Percentiles rank a stretch among this genome's conserved stretches.
phyloP scores from a whole-genome alignment of 2,888 invertebrate genomes.

The Eudasyphora cyanicolor region DNA sequence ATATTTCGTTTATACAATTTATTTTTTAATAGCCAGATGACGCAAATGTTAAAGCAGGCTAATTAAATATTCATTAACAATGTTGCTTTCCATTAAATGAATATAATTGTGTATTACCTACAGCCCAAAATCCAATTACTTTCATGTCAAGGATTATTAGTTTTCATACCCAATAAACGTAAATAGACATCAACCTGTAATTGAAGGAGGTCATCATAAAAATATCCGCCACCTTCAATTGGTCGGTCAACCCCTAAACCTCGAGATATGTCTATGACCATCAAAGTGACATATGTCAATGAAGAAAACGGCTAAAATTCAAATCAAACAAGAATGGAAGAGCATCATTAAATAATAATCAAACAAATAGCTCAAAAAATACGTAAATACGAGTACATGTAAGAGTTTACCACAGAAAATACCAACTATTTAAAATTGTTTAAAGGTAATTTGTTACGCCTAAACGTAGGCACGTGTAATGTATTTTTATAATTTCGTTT shows the following conservation, averaged over 20 bases:
- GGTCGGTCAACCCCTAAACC: background rate
- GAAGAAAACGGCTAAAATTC: background rate
- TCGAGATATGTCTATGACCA: too few species aligned
- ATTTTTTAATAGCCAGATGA: background rate
- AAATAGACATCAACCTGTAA: conserved; percentile 54
- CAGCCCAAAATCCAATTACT: background rate
- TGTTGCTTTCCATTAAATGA: background rate
- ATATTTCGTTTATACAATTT: too few species aligned
- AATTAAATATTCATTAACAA: background rate
- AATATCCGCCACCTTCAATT: background rate
- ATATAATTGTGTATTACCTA: background rate
- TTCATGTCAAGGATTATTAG: conserved; percentile 1
- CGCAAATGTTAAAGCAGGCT: background rate
- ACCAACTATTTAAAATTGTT: conserved; percentile 44
- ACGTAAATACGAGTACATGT: background rate
- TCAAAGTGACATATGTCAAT: background rate
- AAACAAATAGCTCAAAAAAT: conserved; percentile 7
- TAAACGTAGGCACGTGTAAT: conserved; percentile 74
- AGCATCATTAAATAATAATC: conserved; percentile 60
- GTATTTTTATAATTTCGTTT: conserved; percentile 61
- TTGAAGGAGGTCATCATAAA: conserved; percentile 50
- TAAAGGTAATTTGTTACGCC: conserved; percentile 73
- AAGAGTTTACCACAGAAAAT: conserved; percentile 45
- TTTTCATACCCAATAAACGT: background rate
- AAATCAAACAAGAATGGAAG: background rate